These are phyloP conservation scores for Ptychodera flava DNA, from an alignment of 35 echinoderm and acorn worm genomes.

Conservation along the genomic window DNA sequence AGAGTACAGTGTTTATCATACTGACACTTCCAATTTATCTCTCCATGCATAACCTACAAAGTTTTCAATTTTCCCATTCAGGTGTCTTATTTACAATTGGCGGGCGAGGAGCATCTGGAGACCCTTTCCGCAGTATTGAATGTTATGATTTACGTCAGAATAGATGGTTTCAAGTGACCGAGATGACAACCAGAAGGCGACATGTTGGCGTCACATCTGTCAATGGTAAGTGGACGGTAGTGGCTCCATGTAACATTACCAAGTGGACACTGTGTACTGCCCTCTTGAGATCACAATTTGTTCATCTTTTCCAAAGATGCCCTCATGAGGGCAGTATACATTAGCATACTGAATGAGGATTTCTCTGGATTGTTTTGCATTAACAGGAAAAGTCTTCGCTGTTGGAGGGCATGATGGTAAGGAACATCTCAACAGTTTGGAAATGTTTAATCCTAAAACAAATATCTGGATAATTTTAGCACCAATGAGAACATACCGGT, in stretches of 20 bases:
- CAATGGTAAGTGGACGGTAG: slow-evolving; percentile 55
- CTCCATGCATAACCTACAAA: too few species aligned
- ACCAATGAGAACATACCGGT: slow-evolving; percentile 87
- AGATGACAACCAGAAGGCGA: slow-evolving; percentile 79
- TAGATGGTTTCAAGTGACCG: slow-evolving; percentile 55
- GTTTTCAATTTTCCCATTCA: slow-evolving; percentile 21
- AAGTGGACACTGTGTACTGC: too few species aligned
- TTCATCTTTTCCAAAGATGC: slow-evolving; percentile 8
- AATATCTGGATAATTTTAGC: slow-evolving; percentile 69
- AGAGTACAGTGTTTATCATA: too few species aligned
- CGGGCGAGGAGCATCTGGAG: slow-evolving; percentile 71
- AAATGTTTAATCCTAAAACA: slow-evolving; percentile 73
- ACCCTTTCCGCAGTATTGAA: slow-evolving; percentile 88
- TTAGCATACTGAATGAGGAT: too few species aligned
- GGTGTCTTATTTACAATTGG: slow-evolving; percentile 86
- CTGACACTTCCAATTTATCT: too few species aligned
- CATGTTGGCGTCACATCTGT: slow-evolving; percentile 85
- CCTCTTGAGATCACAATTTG: too few species aligned
- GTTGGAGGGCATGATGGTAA: slow-evolving; percentile 84
- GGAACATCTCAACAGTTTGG: slow-evolving; percentile 82
- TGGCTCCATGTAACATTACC: too few species aligned
- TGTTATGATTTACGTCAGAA: slow-evolving; percentile 83
- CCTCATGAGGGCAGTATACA: background rate
- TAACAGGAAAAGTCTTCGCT: slow-evolving; percentile 61
- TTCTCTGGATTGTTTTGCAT: slow-evolving; percentile 2